Evolutionary conservation across 1,140 invertebrate genomes (phyloP).

Genomic region (Drosophila malerkotliana): DNA sequence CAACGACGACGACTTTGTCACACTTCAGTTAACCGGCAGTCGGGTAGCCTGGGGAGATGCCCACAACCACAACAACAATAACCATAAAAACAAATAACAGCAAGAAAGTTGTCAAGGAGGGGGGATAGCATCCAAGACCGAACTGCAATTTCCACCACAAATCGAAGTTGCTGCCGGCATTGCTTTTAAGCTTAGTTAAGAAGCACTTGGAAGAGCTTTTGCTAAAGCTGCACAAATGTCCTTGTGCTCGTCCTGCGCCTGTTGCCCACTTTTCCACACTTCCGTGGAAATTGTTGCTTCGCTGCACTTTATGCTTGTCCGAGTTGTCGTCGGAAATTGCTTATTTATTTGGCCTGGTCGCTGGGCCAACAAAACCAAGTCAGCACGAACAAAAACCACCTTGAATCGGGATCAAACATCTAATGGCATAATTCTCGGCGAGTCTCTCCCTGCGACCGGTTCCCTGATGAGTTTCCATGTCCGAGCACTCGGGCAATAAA

Average conservation of each 20-base stretch:
- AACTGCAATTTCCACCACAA: constrained; percentile 59
- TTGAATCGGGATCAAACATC: constrained; percentile 31
- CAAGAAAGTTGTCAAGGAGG: constrained; percentile 43
- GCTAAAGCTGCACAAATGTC: constrained; percentile 60
- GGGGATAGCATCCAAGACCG: constrained; percentile 6
- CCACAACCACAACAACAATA: constrained; percentile 9
- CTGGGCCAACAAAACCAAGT: constrained; percentile 17
- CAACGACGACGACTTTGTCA: constrained; percentile 54
- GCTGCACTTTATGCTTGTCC: constrained; percentile 57
- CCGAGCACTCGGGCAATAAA: constrained; percentile 45
- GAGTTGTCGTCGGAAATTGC: constrained; percentile 58
- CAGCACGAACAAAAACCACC: background rate
- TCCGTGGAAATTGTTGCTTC: constrained; percentile 62
- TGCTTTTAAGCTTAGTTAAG: constrained; percentile 79
- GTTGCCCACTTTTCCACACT: background rate
- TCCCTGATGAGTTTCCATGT: constrained; percentile 38
- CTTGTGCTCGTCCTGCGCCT: constrained; percentile 18
- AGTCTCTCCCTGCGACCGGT: background rate
- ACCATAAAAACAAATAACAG: constrained; percentile 36
- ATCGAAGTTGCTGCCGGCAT: constrained; percentile 58
- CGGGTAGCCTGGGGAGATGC: constrained; percentile 3
- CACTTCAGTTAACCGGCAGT: constrained; percentile 40
- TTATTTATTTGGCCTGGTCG: constrained; percentile 67
- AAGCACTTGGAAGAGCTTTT: constrained; percentile 71
- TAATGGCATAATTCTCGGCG: constrained; percentile 48